These are phyloP conservation scores for Cataglyphis livida DNA, from an alignment of 2,888 invertebrate species.

Conservation along the genomic window DNA sequence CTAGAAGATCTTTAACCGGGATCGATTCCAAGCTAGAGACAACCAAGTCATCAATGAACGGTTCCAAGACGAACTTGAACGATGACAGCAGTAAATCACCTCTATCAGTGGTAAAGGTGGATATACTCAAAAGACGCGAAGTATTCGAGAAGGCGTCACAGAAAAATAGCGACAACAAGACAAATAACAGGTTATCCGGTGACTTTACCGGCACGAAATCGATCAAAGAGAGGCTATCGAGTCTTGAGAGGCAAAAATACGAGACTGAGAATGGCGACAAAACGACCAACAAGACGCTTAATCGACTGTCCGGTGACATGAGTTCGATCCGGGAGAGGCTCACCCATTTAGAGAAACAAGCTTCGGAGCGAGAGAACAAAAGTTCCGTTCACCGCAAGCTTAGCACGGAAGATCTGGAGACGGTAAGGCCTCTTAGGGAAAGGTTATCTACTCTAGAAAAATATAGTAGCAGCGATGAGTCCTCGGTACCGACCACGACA, in stretches of 20 bases:
- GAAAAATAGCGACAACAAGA: conserved; percentile 72
- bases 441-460: conserved; percentile 80
- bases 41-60: conserved; percentile 83
- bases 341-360: conserved; percentile 88
- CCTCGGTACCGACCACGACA: conserved; percentile 61
- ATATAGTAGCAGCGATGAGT: conserved; percentile 75
- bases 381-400: conserved; percentile 69
- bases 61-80: conserved; percentile 85
- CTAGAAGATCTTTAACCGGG: conserved; percentile 82
- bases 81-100: conserved; percentile 87
- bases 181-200: conserved; percentile 86
- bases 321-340: conserved; percentile 89
- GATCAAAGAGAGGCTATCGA: conserved; percentile 91
- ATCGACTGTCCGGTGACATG: conserved; percentile 88
- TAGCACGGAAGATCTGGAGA: conserved; percentile 77
- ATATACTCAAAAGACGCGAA: conserved; percentile 93
- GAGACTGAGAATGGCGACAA: conserved; percentile 86
- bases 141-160: conserved; percentile 91
- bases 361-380: conserved; percentile 79
- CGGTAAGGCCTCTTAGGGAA: conserved; percentile 79
- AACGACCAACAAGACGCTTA: conserved; percentile 81
- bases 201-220: conserved; percentile 90
- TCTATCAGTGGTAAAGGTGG: conserved; percentile 90
- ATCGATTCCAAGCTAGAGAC: conserved; percentile 78
- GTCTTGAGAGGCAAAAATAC: conserved; percentile 89